Evolutionary conservation across 1,140 invertebrate species (phyloP), one percentile per base, ranked within the genome.

Genomic region (Brevipalpus yothersi): DNA sequence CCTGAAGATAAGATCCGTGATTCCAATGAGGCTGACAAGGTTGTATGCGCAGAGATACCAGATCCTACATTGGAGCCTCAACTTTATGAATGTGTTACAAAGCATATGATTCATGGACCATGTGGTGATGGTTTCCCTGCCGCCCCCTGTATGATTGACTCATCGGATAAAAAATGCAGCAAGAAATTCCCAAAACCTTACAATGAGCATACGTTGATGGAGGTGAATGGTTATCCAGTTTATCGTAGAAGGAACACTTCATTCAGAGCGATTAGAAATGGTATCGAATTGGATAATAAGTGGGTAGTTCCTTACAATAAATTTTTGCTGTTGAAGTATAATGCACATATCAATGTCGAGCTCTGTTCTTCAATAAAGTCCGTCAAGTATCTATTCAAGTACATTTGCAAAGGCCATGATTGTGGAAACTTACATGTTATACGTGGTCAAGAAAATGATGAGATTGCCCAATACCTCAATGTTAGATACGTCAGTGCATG

Each of bases 11-110:
- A 65, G 60, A 58, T 59, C 53, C 12, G 41, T 12, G 59, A 45
- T 5, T 3, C 65, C 5, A 65, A 67, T 45, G 62, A 65, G 0
- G 74, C 75, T 58, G 75, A 77, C 68, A 59, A 69, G 40, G 64
- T 75, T 11, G 74, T 77, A 62, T 74, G 61, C 49, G 75, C 74
- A 5, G 75, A 78, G 71, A 72, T 79, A 60, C 75, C 77, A 49
- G 15, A 41, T 69, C 55, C 54, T 42, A 51, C 64, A 47, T 66
- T 19, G 54, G 70, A 77, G 68, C 69, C 66, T 62, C 23, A 59
- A 55, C 61, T 76, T 39, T 64, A 68, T 57, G 49, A 59, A 39
- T 62, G 63, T 55, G 68, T 75, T 17, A 70, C 54, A 8, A 71
- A 41, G 21, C 60, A 70, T 62, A 77, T 69, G 69, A 57, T 76